Evolutionary conservation across 2,888 invertebrate genomes (phyloP), one percentile per base, ranked within the genome.

Genomic region (Hydraecia micacea): DNA sequence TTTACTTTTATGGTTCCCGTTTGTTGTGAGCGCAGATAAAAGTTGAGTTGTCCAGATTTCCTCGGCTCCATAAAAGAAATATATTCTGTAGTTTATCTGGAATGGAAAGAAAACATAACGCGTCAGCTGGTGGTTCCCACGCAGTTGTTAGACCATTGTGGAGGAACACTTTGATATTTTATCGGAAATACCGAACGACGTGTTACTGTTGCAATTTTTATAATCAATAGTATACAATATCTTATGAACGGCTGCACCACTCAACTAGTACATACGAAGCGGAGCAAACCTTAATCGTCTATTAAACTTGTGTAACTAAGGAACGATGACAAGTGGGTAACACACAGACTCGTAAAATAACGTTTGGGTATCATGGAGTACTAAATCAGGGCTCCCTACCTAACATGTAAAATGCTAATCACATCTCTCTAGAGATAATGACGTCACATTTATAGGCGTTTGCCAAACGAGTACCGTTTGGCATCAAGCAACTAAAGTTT

Each of bases 391-490:
- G 28, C 49, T 62, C 49, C 36, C 15, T 36, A 39, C 42, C 58
- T 68, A 75, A 77, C 76, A 62, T 62, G 79, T 78, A 73, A 84
- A 79, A 73, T 77, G 73, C 80, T 81, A 86, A 86, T 84, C 80
- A 81, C 82, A 71, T 58, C 72, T 72, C 66, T 62, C 79, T 72
- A 46, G 62, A 79, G 70, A 75, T 87, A 77, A 86, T 75, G 77
- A 75, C 77, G 58, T 67, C 77, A 52, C 81, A 77, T 80, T 75
- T 79, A 82, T 80, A 80, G 77, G 72, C 72, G 74, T 81, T 84
- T 82, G 81, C 73, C 87, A 87, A 87, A 84, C 79, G 84, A 85
- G 42, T 75, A 60, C 58, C 78, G 84, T 78, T 86, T 80, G 82
- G 87, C 86, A 81, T 65, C 72, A 75, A 79, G 62, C 79, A 65